Percentiles rank a stretch among this genome's conserved stretches.
Evolutionary conservation across 30 jellyfish, hydroid and myxozoan genomes (phyloP).

Genomic region (Clytia hemisphaerica): DNA sequence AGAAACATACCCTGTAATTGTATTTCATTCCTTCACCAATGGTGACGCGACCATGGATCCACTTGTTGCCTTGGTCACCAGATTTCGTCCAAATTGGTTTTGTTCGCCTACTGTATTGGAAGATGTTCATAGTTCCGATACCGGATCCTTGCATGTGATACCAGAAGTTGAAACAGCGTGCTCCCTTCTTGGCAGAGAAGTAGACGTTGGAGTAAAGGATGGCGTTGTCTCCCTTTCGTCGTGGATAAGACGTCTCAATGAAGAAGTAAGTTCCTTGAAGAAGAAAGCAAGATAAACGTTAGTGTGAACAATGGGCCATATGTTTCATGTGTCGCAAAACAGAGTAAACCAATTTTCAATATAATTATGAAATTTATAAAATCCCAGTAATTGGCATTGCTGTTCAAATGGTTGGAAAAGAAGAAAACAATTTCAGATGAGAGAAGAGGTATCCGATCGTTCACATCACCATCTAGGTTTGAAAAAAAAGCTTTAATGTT

Average conservation of each 20-base stretch:
- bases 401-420: no score
- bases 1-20: not conserved
- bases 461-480: no score
- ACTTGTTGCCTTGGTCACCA: constrained; percentile 84
- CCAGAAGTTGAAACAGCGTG: constrained; percentile 87
- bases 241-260: constrained; percentile 88
- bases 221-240: constrained; percentile 74
- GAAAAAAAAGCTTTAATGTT: no score
- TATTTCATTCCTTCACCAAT: not conserved
- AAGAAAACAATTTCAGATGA: no score
- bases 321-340: no score
- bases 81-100: constrained; percentile 82
- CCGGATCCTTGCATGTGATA: constrained; percentile 89
- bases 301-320: not conserved
- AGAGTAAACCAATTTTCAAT: no score
- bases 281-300: no score
- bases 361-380: no score
- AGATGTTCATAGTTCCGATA: constrained; percentile 71
- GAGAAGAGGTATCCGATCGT: no score
- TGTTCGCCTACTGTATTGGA: constrained; percentile 35
- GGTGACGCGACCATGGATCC: constrained; percentile 93
- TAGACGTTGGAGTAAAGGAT: constrained; percentile 50
- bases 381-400: no score
- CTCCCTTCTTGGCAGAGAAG: constrained; percentile 40
- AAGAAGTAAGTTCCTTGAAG: constrained; percentile 64